These are phyloP conservation scores for Hyposmocoma kahamanoa DNA, from an alignment of 1,140 invertebrate genomes.

Conservation along the genomic window DNA sequence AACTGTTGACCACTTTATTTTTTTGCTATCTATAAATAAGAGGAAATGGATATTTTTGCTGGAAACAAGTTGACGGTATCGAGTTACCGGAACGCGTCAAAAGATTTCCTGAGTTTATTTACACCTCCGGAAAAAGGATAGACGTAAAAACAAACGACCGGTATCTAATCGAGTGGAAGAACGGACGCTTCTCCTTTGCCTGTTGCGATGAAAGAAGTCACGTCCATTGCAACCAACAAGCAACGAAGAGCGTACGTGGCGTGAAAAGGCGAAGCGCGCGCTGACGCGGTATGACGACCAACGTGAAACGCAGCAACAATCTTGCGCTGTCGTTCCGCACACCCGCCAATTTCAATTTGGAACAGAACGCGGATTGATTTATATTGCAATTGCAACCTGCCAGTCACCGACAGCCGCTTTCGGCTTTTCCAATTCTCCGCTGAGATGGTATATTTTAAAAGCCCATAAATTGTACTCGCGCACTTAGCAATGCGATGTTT, in stretches of 20 bases:
- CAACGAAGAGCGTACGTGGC: background rate
- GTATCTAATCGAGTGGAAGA: background rate
- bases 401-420: background rate
- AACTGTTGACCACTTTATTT: background rate
- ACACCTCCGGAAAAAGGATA: background rate
- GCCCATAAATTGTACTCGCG: no score
- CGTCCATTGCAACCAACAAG: background rate
- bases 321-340: no score
- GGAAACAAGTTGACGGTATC: no score
- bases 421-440: no score
- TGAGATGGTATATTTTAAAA: no score
- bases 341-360: slow-evolving; percentile 20
- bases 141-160: background rate
- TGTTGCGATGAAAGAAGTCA: background rate
- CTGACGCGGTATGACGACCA: slow-evolving; percentile 10
- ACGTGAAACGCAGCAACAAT: slow-evolving; percentile 19
- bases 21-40: no score
- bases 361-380: slow-evolving; percentile 21
- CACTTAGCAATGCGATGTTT: no score
- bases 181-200: background rate
- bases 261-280: background rate
- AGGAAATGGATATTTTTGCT: no score
- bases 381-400: slow-evolving; percentile 3
- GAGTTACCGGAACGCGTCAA: no score
- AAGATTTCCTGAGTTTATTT: no score